These are phyloP conservation scores for Microcaecilia unicolor DNA, from an alignment of 2,797 vertebrate genomes.

Conservation along the genomic window DNA sequence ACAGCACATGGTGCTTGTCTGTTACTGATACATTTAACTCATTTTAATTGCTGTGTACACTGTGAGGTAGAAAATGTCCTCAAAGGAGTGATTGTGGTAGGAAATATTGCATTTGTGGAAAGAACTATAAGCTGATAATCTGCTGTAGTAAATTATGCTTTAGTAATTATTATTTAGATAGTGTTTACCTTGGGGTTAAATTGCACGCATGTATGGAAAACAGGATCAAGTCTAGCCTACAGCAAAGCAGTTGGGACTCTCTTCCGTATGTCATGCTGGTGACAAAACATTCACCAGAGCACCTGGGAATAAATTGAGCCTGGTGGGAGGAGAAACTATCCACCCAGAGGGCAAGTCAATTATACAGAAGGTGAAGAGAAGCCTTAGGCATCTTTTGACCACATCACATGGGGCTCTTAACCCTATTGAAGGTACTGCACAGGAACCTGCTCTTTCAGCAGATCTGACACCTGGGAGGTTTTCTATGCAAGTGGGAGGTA, in stretches of 20 bases:
- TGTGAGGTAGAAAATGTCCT: constrained; percentile 40
- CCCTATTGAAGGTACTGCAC: constrained; percentile 42
- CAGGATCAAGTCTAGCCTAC: constrained; percentile 47
- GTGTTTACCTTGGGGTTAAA: constrained; percentile 26
- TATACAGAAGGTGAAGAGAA: constrained; percentile 39
- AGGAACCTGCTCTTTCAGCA: constrained; percentile 44
- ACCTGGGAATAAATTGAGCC: constrained; percentile 48
- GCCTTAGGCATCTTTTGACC: constrained; percentile 37
- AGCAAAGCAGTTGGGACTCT: constrained; percentile 7
- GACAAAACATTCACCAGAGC: constrained; percentile 15
- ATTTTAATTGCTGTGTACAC: constrained; percentile 47
- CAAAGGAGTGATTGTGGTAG: constrained; percentile 28
- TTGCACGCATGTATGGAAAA: constrained; percentile 56
- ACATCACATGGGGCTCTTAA: constrained; percentile 36
- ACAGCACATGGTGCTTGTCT: constrained; percentile 74
- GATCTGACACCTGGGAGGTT: constrained; percentile 45
- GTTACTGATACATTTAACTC: constrained; percentile 49
- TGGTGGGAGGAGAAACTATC: constrained; percentile 32
- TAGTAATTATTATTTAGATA: constrained; percentile 37
- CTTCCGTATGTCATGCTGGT: constrained; percentile 9
- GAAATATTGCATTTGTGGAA: constrained; percentile 17
- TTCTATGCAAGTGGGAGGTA: constrained; percentile 53
- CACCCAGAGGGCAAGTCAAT: constrained; percentile 66
- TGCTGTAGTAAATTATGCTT: constrained; percentile 38
- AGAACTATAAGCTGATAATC: constrained; percentile 13